phyloP scores from a whole-genome alignment of 2,113 vertebrate genomes.

The Tachuris rubrigastra region DNA sequence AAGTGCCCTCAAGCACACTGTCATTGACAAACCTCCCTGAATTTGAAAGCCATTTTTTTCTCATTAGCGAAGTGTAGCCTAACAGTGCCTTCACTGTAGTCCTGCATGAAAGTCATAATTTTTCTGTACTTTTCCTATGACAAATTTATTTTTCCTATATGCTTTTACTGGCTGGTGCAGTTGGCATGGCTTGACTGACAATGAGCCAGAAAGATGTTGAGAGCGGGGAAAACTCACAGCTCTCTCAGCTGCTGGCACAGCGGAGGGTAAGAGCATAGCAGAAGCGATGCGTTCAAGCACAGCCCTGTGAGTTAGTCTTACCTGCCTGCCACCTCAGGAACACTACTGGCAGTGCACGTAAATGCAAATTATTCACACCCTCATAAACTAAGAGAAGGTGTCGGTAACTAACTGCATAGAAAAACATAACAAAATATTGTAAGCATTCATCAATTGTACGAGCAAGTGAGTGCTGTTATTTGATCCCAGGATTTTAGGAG shows the following conservation, averaged over 20 bases:
- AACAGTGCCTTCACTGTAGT: conserved; percentile 77
- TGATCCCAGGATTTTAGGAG: background rate
- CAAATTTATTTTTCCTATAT: conserved; percentile 83
- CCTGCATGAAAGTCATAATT: conserved; percentile 69
- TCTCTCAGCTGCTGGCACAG: conserved; percentile 61
- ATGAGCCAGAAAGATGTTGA: conserved; percentile 76
- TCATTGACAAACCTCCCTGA: conserved; percentile 22
- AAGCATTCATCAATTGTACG: background rate
- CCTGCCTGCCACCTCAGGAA: conserved; percentile 39
- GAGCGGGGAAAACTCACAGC: conserved; percentile 61
- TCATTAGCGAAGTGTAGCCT: conserved; percentile 31
- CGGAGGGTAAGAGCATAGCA: conserved; percentile 46
- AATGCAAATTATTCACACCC: conserved; percentile 6
- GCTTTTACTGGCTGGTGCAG: conserved; percentile 76
- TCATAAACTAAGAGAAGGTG: conserved; percentile 1
- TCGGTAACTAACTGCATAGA: background rate
- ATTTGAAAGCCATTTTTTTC: conserved; percentile 62
- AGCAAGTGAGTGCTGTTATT: background rate
- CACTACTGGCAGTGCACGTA: background rate
- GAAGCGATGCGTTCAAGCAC: conserved; percentile 47
- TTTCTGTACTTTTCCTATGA: conserved; percentile 78
- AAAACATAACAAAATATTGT: background rate
- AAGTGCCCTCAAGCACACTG: conserved; percentile 4
- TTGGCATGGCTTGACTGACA: conserved; percentile 73
- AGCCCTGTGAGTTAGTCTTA: conserved; percentile 13